Evolutionary conservation across 92 coral and sea anemone species (phyloP), one percentile per base, ranked within the genome.

Genomic region (Chrysogorgia sp.): DNA sequence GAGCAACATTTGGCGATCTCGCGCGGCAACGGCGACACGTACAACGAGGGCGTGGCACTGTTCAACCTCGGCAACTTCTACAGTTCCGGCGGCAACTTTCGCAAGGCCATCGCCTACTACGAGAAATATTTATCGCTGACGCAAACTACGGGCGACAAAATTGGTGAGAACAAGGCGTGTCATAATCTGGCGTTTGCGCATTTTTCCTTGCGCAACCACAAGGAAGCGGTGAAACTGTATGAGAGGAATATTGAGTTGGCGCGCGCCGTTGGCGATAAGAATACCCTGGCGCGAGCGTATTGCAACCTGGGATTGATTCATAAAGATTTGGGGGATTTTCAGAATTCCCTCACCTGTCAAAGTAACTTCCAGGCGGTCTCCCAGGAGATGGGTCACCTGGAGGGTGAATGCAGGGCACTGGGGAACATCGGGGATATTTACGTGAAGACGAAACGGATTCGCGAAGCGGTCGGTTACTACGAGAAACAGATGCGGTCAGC

Each of bases 111-210:
- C 15, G 96, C 99, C 4, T 92, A 68, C 59, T 96, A 96, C 72
- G 92, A 92, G 66, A 90, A 92, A 62, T 96, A 87, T 80, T 67
- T 96, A 43, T 78, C 86, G 53, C 47, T 89, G 1, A 35, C 91
- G 41, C 87, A 71, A 34, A 85, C 86, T 31, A 20, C 92, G 67
- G 84, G 86, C 63, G 99, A 96, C 84, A 67, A 77, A 69, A 48
- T 55, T 13, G 88, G 91, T 55, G 99, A 96, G 30, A 92, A 96
- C 65, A 96, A 96, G 79, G 99, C 96, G 19, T 96, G 97, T 50
- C 99, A 96, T 77, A 96, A 96, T 77, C 88, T 96, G 58, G 99
- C 97, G 0, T 96, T 85, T 71, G 99, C 99, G 2, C 88, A 92
- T 29, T 96, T 85, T 75, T 96, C 99, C 62, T 74, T 92, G 29